These are phyloP conservation scores for Crax fasciolata DNA, from an alignment of 2,797 vertebrate species.

Conservation along the genomic window DNA sequence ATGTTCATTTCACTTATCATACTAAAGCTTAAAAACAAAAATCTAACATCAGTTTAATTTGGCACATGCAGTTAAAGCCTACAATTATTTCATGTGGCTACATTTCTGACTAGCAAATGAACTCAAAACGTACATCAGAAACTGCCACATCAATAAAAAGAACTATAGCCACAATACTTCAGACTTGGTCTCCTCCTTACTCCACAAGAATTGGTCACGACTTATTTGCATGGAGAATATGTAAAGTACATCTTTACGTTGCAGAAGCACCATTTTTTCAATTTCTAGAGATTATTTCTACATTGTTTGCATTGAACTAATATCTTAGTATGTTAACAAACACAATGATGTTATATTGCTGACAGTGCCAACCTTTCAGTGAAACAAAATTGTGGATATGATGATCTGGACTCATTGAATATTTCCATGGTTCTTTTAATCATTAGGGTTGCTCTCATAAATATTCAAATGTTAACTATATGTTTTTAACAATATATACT, in stretches of 20 bases:
- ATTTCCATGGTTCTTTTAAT: constrained; percentile 22
- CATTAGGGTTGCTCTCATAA: not conserved
- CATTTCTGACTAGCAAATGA: not conserved
- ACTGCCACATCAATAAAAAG: not conserved
- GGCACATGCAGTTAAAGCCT: not conserved
- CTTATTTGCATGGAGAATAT: not conserved
- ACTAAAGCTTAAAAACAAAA: not conserved
- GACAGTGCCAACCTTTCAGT: not conserved
- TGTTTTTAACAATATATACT: constrained; percentile 19
- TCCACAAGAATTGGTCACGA: not conserved
- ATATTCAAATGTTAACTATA: constrained; percentile 31
- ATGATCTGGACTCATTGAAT: constrained; percentile 8
- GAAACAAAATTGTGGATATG: not conserved
- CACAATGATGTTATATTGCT: not conserved
- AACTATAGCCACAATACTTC: not conserved
- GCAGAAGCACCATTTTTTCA: not conserved
- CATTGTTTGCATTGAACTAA: not conserved
- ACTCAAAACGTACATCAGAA: not conserved
- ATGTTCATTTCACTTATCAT: not conserved
- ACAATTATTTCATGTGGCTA: constrained; percentile 9
- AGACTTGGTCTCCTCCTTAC: not conserved
- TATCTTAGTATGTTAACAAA: not conserved
- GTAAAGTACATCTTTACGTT: not conserved
- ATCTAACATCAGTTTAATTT: not conserved
- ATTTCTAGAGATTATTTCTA: not conserved